Conservation (phyloP, 2,113 vertebrate species). For the Enhydra lutris region DNA sequence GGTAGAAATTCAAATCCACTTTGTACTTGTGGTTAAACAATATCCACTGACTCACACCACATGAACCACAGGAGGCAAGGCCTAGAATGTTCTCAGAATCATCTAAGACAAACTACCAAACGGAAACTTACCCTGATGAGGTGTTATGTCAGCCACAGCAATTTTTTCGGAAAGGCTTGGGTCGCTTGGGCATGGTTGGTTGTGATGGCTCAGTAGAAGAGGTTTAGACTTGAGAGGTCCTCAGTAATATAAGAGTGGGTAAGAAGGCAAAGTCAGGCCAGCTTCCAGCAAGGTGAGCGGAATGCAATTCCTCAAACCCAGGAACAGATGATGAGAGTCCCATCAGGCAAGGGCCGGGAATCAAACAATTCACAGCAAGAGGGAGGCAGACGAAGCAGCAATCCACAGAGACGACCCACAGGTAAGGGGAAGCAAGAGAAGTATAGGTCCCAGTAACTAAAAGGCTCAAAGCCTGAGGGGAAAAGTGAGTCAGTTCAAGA, state of each 20-base stretch:
- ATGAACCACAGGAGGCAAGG: neutral
- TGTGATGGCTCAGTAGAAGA: neutral
- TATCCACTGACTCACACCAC: neutral
- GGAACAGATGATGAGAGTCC: neutral
- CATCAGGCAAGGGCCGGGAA: neutral
- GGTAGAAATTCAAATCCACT: constrained; percentile 2
- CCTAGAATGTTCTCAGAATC: neutral
- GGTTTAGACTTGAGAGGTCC: neutral
- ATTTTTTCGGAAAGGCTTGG: neutral
- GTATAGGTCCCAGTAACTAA: neutral
- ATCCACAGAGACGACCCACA: neutral
- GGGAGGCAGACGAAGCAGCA: neutral
- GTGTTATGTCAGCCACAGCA: neutral
- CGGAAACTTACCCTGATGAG: neutral
- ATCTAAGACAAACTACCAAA: neutral
- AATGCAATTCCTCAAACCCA: neutral
- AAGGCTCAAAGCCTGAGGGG: neutral
- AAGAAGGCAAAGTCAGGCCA: neutral
- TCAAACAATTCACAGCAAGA: neutral
- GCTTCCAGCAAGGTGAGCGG: neutral
- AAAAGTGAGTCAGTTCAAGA: neutral
- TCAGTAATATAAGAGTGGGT: neutral
- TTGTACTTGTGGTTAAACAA: neutral
- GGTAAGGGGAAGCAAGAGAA: neutral
- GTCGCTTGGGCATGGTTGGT: neutral